Evolutionary conservation across 2,797 vertebrate species (phyloP), one percentile per base, ranked within the genome.

Genomic region (Tragelaphus oryx): DNA sequence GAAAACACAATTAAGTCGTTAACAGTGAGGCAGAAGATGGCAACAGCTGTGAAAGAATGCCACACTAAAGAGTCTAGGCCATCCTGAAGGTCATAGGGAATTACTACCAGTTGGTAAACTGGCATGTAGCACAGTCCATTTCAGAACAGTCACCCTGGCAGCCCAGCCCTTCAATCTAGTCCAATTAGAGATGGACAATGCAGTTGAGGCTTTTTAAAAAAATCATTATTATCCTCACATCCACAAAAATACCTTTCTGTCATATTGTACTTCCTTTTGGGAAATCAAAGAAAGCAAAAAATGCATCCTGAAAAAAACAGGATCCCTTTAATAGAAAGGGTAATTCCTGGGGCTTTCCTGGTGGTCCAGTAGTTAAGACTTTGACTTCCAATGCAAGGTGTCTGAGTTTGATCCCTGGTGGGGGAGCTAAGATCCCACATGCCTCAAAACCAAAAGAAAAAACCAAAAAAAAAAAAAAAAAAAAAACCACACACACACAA

Each of bases 241-340:
- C 95, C 82, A 75, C 33, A 93, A 88, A 93, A 95, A 85, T 20
- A 84, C 10, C 30, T 78, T 46, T 59, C 68, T 82, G 52, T 71
- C 4, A 2, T 68, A 57, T 75, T 83, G 17, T 20, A 14, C 37
- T 93, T 96, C 24, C 48, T n/a, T 91, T 95, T 84, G 82, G 87
- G 50, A 93, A 93, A 91, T 68, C 95, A 93, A 95, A 93, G 94
- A 95, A 91, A 94, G 57, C 60, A 94, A 96, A 96, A 91, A 91
- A 78, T 33, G 12, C 48, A 86, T 89, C 68, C 59, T 79, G 7
- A 83, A 94, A 92, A 84, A 55, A 83, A 79, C 62, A 24, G 17
- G 46, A 68, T 74, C 81, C 13, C 81, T 92, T 95, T 93, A 65
- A 46, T 52, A 46, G 20, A 94, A 95, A 95, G 74, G 41, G 79